Conservation (phyloP, 2,888 invertebrate species). For the Eupithecia insigniata region DNA sequence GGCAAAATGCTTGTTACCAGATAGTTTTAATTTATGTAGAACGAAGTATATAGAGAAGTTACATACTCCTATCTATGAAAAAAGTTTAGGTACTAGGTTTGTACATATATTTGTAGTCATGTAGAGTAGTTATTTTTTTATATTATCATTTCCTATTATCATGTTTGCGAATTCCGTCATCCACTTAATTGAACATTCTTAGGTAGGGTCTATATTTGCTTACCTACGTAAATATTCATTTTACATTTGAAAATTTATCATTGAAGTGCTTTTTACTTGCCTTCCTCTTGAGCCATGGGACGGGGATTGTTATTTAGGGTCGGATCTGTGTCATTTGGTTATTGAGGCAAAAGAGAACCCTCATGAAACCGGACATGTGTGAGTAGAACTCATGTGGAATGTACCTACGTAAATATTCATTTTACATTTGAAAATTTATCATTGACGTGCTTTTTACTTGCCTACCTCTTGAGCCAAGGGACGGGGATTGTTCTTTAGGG, state of each 20-base stretch:
- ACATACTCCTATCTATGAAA: background rate
- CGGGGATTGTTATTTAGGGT: no score
- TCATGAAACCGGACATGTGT: no score
- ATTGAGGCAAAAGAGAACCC: no score
- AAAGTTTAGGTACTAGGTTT: background rate
- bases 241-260: background rate
- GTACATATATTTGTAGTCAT: background rate
- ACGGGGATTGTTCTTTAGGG: no score
- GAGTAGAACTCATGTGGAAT: no score
- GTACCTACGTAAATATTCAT: background rate
- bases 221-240: background rate
- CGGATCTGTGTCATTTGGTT: background rate
- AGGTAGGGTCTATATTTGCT: background rate
- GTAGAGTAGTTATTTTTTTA: background rate
- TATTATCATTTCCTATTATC: background rate
- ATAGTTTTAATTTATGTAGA: background rate
- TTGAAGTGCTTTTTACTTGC: background rate
- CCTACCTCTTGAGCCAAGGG: no score
- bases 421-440: background rate
- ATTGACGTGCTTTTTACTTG: background rate
- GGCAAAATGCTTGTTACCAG: background rate
- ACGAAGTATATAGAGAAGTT: background rate
- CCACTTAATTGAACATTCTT: background rate
- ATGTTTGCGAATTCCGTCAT: constrained; percentile 7
- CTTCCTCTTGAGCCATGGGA: no score